phyloP scores from a whole-genome alignment of 2,113 vertebrate species.

The Coptodon bakossiorum region DNA sequence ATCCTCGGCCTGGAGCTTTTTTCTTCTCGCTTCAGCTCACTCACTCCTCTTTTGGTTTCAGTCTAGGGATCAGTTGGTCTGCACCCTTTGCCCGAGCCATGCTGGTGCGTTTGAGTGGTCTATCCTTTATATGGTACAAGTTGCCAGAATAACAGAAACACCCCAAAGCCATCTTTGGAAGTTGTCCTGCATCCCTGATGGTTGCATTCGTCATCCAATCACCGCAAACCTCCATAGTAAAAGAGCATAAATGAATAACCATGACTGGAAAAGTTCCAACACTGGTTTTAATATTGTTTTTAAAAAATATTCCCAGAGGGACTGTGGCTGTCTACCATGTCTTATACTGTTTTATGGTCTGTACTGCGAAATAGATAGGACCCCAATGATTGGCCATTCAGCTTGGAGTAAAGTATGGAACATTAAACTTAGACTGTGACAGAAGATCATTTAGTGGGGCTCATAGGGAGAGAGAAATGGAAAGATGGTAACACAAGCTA shows the following conservation, averaged over 20 bases:
- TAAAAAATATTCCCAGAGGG: background rate
- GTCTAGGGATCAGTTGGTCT: background rate
- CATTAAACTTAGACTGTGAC: constrained; percentile 33
- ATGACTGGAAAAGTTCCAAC: background rate
- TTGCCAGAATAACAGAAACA: background rate
- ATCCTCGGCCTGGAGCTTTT: constrained; percentile 30
- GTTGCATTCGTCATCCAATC: background rate
- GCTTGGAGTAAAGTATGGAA: background rate
- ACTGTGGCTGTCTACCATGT: background rate
- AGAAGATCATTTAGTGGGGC: constrained; percentile 10
- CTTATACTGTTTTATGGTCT: background rate
- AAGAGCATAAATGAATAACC: background rate
- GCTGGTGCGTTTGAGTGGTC: background rate
- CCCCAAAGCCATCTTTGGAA: background rate
- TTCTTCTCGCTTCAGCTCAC: constrained; percentile 2
- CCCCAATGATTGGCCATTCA: background rate
- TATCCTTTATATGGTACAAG: background rate
- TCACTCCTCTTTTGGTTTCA: constrained; percentile 1
- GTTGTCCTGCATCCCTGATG: background rate
- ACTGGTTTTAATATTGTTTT: constrained; percentile 1
- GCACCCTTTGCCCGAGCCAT: background rate
- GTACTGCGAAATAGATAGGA: constrained; percentile 13
- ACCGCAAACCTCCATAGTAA: background rate
- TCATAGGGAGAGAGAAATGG: background rate
- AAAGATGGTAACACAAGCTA: background rate